phyloP scores from a whole-genome alignment of 2,888 invertebrate genomes.

The Muschampia plurimacula region DNA sequence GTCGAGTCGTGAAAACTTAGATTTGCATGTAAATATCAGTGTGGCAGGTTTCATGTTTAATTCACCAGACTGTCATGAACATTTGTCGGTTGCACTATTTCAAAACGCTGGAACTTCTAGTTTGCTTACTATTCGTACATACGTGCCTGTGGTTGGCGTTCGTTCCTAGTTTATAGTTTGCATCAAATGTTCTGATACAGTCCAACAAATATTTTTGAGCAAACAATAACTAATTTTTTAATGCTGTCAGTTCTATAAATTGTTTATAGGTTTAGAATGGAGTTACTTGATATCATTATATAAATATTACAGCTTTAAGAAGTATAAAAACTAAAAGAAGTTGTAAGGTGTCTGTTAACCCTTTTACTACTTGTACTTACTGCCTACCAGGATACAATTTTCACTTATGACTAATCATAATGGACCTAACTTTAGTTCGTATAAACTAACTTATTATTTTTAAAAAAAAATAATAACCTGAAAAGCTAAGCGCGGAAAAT shows the following conservation, averaged over 20 bases:
- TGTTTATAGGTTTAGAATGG: too few relatives aligned
- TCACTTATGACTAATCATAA: too few relatives aligned
- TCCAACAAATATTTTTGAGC: not conserved
- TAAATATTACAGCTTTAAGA: too few relatives aligned
- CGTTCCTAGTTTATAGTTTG: constrained; percentile 18
- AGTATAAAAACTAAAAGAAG: too few relatives aligned
- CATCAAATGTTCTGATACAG: not conserved
- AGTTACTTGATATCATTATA: too few relatives aligned
- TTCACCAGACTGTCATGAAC: constrained; percentile 80
- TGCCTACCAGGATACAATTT: too few relatives aligned
- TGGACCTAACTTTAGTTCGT: not conserved
- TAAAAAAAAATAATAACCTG: not conserved
- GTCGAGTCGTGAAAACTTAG: constrained; percentile 45
- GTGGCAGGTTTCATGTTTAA: constrained; percentile 81
- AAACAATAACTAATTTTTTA: too few relatives aligned
- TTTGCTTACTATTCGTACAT: constrained; percentile 29
- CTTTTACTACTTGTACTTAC: too few relatives aligned
- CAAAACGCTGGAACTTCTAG: constrained; percentile 53
- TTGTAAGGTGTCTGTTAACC: too few relatives aligned
- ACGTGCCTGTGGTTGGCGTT: constrained; percentile 16
- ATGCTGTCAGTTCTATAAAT: too few relatives aligned
- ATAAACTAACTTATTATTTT: not conserved
- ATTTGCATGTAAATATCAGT: constrained; percentile 73
- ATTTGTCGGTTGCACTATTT: constrained; percentile 81
- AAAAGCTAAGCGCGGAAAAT: not conserved